Evolutionary conservation across 2,113 vertebrate genomes (phyloP).

Genomic region (Morphnarchus princeps): DNA sequence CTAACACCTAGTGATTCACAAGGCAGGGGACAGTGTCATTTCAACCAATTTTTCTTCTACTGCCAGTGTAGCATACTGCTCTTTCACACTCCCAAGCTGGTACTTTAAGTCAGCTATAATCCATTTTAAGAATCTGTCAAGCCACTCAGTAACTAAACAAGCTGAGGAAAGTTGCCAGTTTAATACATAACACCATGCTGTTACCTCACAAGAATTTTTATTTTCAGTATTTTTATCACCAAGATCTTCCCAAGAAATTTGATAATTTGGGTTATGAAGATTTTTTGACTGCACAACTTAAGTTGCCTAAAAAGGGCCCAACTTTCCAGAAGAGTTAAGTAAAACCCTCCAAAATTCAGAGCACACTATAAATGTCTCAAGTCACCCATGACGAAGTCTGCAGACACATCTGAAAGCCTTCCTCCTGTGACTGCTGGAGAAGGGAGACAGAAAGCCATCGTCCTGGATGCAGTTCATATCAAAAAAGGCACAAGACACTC

Average conservation of each 20-base stretch:
- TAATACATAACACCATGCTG: background rate
- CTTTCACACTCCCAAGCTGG: background rate
- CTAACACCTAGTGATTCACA: no score
- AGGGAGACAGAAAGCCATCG: background rate
- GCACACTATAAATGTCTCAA: background rate
- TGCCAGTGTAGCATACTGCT: background rate
- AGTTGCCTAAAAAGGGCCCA: background rate
- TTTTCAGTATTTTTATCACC: background rate
- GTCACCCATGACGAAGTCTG: accelerated
- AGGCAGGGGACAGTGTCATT: background rate
- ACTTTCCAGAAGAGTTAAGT: background rate
- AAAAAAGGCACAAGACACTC: background rate
- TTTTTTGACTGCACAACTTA: background rate
- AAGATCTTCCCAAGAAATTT: background rate
- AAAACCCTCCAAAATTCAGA: background rate
- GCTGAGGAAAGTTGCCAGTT: background rate
- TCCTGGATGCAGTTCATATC: accelerated
- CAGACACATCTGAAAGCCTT: background rate
- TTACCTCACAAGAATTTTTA: background rate
- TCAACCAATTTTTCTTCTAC: background rate
- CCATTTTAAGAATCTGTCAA: background rate
- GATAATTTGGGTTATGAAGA: background rate
- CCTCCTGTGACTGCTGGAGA: background rate
- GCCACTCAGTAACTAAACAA: background rate
- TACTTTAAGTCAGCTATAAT: background rate